Base-by-base conservation (phyloP, 2,113 vertebrate genomes). In the Chinchilla lanigera region DNA sequence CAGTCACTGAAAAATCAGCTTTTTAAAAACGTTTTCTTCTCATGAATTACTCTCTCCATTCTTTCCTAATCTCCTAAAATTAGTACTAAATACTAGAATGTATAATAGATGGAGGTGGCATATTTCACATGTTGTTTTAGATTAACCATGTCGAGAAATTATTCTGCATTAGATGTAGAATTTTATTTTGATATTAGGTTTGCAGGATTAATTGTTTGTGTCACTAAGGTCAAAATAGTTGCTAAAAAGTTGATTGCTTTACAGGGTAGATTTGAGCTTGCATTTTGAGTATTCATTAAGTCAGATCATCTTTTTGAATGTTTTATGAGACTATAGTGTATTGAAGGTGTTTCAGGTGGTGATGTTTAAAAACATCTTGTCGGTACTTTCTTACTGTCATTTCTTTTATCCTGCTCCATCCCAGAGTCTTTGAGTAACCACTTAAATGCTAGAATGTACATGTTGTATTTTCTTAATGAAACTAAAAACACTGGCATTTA, bases 211-310 rank as follows among this genome's bases (percentile, higher is more conserved):
- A 99, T 99, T 98, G 98, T 97, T 98, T 98, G 97, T 99, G 99
- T 99, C 98, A 98, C 95, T 97, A 97, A 98, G 99, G 98, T 99
- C 98, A 98, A 97, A 98, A 98, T 98, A 98, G 98, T 99, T 99
- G 98, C 98, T 98, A 98, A 99, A 98, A 99, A 98, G 98, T 86
- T 98, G 89, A 98, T 98, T 99, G 98, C 98, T 99, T 98, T 99
- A 98, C 98, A 98, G 98, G 98, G 98, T 98, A 98, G 98, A 98
- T 99, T 98, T 98, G 97, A 99, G 98, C 99, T 99, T 99, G 99
- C 99, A 99, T 99, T 99, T 99, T 98, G 99, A 99, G 98, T 98
- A 99, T 99, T 99, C 99, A 99, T 99, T 99, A 99, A 99, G 98
- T 98, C 98, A 98, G 95, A 98, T 98, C 98, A 98, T 98, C 71